Conservation (phyloP, 92 coral and sea anemone genomes). For the Paramuricea clavata region DNA sequence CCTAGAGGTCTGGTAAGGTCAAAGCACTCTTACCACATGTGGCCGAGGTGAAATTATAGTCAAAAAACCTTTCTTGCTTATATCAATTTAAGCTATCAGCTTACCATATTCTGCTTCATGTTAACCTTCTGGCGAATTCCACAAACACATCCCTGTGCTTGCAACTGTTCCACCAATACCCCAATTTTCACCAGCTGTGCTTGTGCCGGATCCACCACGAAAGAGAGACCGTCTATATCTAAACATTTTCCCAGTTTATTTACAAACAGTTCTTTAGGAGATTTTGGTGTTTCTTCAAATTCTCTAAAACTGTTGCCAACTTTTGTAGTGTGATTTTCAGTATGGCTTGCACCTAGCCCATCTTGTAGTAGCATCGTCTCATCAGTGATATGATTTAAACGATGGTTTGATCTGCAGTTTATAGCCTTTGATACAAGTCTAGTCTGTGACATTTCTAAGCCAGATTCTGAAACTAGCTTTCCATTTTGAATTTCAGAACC, state of each 20-base stretch:
- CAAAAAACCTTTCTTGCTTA: not conserved
- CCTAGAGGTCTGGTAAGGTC: not conserved
- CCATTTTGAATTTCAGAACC: not conserved
- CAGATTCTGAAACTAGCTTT: not conserved
- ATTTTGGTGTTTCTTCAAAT: constrained; percentile 30
- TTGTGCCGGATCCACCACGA: constrained; percentile 80
- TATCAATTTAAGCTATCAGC: not conserved
- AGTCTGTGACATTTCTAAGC: not conserved
- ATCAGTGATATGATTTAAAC: not conserved
- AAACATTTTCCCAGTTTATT: constrained; percentile 75
- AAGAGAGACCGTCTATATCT: constrained; percentile 86
- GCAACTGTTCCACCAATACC: constrained; percentile 71
- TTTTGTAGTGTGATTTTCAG: not conserved
- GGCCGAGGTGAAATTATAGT: not conserved
- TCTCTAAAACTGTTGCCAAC: not conserved
- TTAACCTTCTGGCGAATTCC: constrained; percentile 3
- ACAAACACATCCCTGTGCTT: constrained; percentile 42
- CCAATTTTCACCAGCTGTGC: constrained; percentile 83
- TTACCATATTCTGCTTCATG: constrained; percentile 4
- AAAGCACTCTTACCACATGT: not conserved
- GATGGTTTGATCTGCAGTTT: not conserved
- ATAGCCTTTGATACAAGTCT: constrained; percentile 5
- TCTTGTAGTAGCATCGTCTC: not conserved
- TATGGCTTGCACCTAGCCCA: not conserved
- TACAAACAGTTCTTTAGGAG: constrained; percentile 63